A percentile compares a stretch with the other conserved stretches of the same genome.
Conservation (phyloP, 2,797 vertebrate genomes). For the Brotula barbata region DNA sequence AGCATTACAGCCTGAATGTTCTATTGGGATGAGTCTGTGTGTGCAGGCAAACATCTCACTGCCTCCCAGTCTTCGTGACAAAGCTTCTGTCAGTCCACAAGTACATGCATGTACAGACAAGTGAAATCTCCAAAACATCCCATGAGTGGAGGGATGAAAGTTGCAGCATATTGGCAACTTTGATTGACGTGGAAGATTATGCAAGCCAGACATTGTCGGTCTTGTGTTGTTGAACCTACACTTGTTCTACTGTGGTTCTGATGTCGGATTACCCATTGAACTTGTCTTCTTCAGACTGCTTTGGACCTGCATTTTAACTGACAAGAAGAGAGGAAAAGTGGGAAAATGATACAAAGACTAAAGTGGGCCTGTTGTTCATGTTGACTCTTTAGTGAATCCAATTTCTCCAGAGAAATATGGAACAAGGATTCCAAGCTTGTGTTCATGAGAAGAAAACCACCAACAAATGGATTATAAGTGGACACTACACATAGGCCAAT, state of each 20-base stretch:
- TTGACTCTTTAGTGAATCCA: slow-evolving; percentile 12
- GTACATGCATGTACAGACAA: slow-evolving; percentile 31
- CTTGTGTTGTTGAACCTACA: neutral
- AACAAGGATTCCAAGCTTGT: slow-evolving; percentile 27
- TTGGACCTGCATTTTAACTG: slow-evolving; percentile 20
- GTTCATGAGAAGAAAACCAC: slow-evolving; percentile 27
- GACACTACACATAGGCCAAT: slow-evolving; percentile 38
- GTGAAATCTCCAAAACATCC: slow-evolving; percentile 29
- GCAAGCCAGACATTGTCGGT: slow-evolving; percentile 2
- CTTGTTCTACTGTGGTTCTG: slow-evolving; percentile 16
- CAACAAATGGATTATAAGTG: slow-evolving; percentile 32
- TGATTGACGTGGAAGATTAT: slow-evolving; percentile 8
- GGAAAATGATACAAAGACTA: slow-evolving; percentile 1
- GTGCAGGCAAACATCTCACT: slow-evolving; percentile 46
- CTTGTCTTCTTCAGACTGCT: neutral
- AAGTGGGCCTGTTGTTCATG: slow-evolving; percentile 10
- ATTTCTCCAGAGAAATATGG: slow-evolving; percentile 28
- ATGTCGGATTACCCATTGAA: slow-evolving; percentile 2
- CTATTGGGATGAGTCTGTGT: slow-evolving; percentile 40
- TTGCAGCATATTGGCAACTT: slow-evolving; percentile 15
- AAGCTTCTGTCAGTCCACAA: slow-evolving; percentile 40
- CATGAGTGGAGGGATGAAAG: slow-evolving; percentile 34
- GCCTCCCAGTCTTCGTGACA: slow-evolving; percentile 47
- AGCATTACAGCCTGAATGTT: slow-evolving; percentile 59
- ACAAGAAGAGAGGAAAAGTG: slow-evolving; percentile 13